Evolutionary conservation across 2,888 invertebrate species (phyloP).

Genomic region (Neoascia interrupta): DNA sequence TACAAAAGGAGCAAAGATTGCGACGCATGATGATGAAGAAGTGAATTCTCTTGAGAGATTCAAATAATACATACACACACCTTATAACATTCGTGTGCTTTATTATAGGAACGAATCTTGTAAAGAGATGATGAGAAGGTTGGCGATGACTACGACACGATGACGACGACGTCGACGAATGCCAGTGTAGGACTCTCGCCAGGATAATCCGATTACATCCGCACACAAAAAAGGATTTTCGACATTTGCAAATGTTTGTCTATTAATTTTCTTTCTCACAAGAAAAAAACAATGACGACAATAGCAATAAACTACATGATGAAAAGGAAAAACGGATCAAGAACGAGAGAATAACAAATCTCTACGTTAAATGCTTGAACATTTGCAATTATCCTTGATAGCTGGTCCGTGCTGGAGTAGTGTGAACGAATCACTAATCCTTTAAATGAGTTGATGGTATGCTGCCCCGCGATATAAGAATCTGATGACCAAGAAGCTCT

Average conservation of each 20-base stretch:
- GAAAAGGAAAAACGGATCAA: slow-evolving; percentile 39
- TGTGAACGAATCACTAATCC: slow-evolving; percentile 56
- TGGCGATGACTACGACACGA: slow-evolving; percentile 2
- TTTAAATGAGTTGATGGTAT: slow-evolving; percentile 55
- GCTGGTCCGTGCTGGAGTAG: neutral
- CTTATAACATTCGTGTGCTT: slow-evolving; percentile 1
- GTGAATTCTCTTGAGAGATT: slow-evolving; percentile 26
- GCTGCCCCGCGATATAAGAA: slow-evolving; percentile 42
- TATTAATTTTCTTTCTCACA: slow-evolving; percentile 57
- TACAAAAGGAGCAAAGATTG: slow-evolving; percentile 11
- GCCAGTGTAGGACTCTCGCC: too few species aligned
- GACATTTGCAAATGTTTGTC: slow-evolving; percentile 68
- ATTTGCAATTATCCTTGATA: slow-evolving; percentile 61
- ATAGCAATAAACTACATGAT: slow-evolving; percentile 53
- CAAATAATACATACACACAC: slow-evolving; percentile 10
- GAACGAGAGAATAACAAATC: slow-evolving; percentile 49
- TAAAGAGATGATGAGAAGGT: slow-evolving; percentile 9
- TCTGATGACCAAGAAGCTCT: slow-evolving; percentile 54
- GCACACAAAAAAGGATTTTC: slow-evolving; percentile 61
- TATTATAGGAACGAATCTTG: slow-evolving; percentile 29
- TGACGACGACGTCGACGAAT: too few species aligned
- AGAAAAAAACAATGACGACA: slow-evolving; percentile 36
- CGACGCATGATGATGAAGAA: slow-evolving; percentile 13
- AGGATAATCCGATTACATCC: slow-evolving; percentile 65
- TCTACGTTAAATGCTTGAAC: slow-evolving; percentile 47